Evolutionary conservation across 2,888 invertebrate species (phyloP), one percentile per base, ranked within the genome.

Genomic region (Invenusta paracnida): DNA sequence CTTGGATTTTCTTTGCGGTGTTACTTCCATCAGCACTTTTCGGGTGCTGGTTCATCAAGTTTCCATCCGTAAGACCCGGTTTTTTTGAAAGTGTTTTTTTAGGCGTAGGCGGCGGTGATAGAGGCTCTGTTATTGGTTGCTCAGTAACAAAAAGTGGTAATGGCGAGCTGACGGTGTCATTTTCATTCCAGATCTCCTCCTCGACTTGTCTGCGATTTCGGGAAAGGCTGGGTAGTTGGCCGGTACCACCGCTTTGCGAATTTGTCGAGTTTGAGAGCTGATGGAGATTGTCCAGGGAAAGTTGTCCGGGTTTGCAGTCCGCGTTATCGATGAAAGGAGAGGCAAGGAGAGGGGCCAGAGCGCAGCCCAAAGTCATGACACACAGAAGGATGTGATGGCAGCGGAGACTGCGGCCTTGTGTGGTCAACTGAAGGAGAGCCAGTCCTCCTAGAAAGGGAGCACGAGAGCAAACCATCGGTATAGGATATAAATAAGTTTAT

Each of bases 1-100:
- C 27, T 29, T 83, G n/a, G 0, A 83, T 27, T 27, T 83, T 83
- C 23, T 30, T 83, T 0, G 27, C 83, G 1, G 83, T 5, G 23
- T 30, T 5, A 66, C 83, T 83, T n/a, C 83, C 83, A 30, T 83
- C 83, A 5, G 83, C 83, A 25, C 31, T 66, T 1, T 30, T 5
- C 83, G 30, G 28, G 17, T 30, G 23, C 27, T 83, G 83, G 30
- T 83, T 30, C 1, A 30, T 30, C 17, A 48, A 29, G 17, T 83
- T 30, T 1, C 83, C 66, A 83, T 83, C 83, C 0, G 83, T 30
- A 0, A 83, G 17, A 30, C 83, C 83, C n/a, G 83, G 83, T 27
- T 83, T 83, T 29, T 30, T 83, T 0, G 83, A 11, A 48, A 48
- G 5, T 11, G 48, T 17, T 11, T 17, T 48, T 5, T 48, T 5